A percentile compares a stretch with the other conserved stretches of the same genome.
Conservation (phyloP, 2,113 vertebrate species). For the Protobothrops mucrosquamatus region DNA sequence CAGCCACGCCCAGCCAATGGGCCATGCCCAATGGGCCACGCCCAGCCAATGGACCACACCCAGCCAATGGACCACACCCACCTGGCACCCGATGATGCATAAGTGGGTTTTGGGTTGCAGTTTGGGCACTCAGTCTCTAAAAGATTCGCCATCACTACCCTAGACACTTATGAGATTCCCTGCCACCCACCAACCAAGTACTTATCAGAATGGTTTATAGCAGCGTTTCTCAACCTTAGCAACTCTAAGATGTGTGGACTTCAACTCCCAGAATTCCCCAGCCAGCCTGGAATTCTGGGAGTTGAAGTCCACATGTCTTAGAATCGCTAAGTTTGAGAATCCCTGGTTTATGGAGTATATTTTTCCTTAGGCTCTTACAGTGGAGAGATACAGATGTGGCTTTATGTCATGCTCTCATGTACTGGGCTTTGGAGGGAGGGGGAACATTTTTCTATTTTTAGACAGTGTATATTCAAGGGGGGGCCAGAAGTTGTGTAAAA, state of each 20-base stretch:
- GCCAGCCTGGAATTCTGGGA: background rate
- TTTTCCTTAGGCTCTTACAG: background rate
- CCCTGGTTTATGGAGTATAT: background rate
- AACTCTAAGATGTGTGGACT: background rate
- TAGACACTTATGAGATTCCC: background rate
- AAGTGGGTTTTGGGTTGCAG: no score
- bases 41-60: no score
- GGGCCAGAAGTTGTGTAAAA: background rate
- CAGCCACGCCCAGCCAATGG: no score
- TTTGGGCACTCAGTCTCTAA: no score
- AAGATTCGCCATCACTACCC: no score
- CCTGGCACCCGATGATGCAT: no score
- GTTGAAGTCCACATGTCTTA: background rate
- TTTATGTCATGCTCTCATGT: background rate
- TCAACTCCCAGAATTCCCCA: background rate
- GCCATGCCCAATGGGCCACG: no score
- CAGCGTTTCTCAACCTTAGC: background rate
- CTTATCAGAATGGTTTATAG: background rate
- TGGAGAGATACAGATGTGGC: background rate
- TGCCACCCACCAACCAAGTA: background rate
- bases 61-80: no score
- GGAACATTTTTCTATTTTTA: background rate
- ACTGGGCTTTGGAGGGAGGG: background rate
- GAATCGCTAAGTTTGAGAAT: background rate
- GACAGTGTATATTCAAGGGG: background rate